These are phyloP conservation scores for Ivindomyrus marchei DNA, from an alignment of 2,113 vertebrate species.

Conservation along the genomic window DNA sequence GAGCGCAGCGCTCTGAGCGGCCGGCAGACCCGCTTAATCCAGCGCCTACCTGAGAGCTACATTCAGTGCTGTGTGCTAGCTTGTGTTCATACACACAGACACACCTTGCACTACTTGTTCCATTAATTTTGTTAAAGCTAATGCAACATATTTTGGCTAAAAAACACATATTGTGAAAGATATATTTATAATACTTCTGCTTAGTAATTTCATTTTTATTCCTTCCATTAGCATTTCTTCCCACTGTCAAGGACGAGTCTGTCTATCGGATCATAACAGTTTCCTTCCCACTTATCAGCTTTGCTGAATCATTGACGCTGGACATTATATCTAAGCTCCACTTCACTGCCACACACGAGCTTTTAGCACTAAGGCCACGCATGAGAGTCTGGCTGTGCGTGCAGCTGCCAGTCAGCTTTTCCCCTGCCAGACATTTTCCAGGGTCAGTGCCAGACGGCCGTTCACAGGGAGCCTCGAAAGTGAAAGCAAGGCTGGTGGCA, in stretches of 20 bases:
- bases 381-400: neutral
- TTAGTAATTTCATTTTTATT: neutral
- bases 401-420: neutral
- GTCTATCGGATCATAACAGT: neutral
- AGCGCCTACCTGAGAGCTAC: slow-evolving; percentile 16
- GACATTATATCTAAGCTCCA: neutral
- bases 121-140: neutral
- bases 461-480: neutral
- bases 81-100: slow-evolving; percentile 24
- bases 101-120: neutral
- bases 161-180: neutral
- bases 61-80: slow-evolving; percentile 28
- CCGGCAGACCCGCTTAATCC: slow-evolving; percentile 19
- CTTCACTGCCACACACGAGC: neutral
- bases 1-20: neutral
- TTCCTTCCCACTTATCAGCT: neutral
- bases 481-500: neutral
- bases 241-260: neutral
- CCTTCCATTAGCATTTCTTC: neutral
- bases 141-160: neutral
- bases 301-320: neutral
- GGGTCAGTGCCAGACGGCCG: neutral
- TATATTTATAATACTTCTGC: neutral
- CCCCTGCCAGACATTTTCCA: slow-evolving; percentile 6
- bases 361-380: neutral